phyloP scores from a whole-genome alignment of 1,140 invertebrate genomes.

The Cataglyphis hispanica region DNA sequence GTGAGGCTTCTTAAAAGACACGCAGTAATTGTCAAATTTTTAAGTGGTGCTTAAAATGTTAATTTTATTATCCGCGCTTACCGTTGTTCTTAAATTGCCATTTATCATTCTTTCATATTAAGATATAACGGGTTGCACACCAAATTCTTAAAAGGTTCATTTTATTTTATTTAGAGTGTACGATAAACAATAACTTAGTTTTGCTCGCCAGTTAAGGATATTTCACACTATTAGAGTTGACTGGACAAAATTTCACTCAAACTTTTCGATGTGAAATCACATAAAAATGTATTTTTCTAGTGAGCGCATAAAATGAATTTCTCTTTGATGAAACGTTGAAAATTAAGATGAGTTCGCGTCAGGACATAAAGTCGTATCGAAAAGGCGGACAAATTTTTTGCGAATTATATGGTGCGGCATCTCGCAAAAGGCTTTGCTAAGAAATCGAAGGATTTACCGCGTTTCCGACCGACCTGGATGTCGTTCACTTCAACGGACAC shows the following conservation, averaged over 20 bases:
- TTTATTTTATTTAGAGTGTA: not conserved
- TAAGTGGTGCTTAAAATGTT: not conserved
- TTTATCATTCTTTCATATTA: constrained; percentile 47
- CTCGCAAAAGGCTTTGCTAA: constrained; percentile 22
- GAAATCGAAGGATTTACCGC: constrained; percentile 63
- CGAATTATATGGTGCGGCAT: constrained; percentile 34
- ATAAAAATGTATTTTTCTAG: not conserved
- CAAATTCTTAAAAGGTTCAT: constrained; percentile 38
- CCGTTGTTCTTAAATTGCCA: constrained; percentile 37
- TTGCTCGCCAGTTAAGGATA: not conserved
- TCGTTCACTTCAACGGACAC: constrained; percentile 46
- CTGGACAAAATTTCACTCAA: not conserved
- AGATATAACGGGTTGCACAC: not conserved
- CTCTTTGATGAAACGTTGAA: not conserved
- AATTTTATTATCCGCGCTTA: constrained; percentile 17
- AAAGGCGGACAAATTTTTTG: constrained; percentile 1
- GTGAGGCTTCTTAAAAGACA: not conserved
- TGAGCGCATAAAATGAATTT: not conserved
- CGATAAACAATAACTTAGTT: constrained; percentile 18
- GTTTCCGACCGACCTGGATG: constrained; percentile 46
- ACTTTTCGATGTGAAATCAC: constrained; percentile 2
- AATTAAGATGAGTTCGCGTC: not conserved
- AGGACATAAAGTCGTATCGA: not conserved
- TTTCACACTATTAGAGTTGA: not conserved
- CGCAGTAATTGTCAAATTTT: not conserved